Evolutionary conservation across 2,888 invertebrate species (phyloP).

Genomic region (Sceliomorpha sp.): DNA sequence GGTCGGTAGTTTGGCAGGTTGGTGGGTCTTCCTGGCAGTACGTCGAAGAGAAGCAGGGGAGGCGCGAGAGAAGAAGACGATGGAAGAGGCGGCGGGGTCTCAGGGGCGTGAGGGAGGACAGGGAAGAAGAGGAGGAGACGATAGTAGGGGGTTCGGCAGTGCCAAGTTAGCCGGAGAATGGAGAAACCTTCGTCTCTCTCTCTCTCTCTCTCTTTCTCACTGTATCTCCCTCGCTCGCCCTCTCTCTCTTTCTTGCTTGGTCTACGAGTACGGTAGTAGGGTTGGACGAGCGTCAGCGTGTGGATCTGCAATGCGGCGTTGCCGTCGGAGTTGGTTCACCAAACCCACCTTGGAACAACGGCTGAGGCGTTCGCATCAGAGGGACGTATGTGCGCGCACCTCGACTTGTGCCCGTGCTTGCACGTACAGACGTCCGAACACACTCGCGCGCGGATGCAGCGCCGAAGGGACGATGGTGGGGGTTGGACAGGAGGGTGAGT

Average conservation of each 20-base stretch:
- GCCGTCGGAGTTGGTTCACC: conserved; percentile 71
- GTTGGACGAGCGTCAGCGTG: conserved; percentile 73
- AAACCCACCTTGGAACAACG: conserved; percentile 55
- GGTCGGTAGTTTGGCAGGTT: conserved; percentile 47
- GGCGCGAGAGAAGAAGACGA: conserved; percentile 8
- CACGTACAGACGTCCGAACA: conserved; percentile 20
- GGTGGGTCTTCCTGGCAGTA: conserved; percentile 37
- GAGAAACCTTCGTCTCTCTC: conserved; percentile 31
- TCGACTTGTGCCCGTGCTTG: conserved; percentile 23
- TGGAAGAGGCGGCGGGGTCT: conserved; percentile 7
- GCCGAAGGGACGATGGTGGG: conserved; percentile 4
- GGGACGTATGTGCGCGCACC: conserved; percentile 31
- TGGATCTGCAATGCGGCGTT: conserved; percentile 80
- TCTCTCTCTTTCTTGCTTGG: no score
- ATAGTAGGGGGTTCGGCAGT: no score
- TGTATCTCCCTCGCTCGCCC: no score
- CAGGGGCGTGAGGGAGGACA: conserved; percentile 15
- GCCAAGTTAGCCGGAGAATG: conserved; percentile 52
- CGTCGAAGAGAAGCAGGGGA: conserved; percentile 24
- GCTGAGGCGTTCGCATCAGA: conserved; percentile 39
- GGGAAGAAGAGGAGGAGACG: conserved; percentile 30
- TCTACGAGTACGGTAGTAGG: conserved; percentile 59
- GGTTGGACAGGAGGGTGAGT: conserved; percentile 5
- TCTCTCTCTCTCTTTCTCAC: no score
- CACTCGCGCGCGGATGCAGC: conserved; percentile 9